Evolutionary conservation across 2,888 invertebrate genomes (phyloP).

Genomic region (Branchipolynoe longqiensis): DNA sequence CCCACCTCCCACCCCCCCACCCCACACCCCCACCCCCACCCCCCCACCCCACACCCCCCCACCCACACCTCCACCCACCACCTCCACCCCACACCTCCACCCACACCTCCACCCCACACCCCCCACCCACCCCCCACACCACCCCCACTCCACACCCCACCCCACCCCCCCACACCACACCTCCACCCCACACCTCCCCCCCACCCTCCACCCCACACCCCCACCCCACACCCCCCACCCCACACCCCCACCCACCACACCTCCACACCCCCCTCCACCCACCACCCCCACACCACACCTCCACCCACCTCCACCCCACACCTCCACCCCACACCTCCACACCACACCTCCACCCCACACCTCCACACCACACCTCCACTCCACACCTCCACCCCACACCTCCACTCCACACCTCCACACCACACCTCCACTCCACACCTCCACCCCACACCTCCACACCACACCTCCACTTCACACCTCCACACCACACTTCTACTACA

Average conservation of each 20-base stretch:
- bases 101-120: not conserved
- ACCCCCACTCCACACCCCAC: not conserved
- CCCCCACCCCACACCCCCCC: no score
- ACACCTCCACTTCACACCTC: not conserved
- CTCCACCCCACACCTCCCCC: not conserved
- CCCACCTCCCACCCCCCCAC: no score
- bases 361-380: no score
- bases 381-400: no score
- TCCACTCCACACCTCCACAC: no score
- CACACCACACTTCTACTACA: not conserved
- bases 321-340: no score
- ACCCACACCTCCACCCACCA: no score
- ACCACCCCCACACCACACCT: not conserved
- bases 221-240: not conserved
- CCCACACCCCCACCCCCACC: no score
- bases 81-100: not conserved
- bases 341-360: no score
- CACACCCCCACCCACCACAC: not conserved
- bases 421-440: no score
- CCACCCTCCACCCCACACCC: not conserved
- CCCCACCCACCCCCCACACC: not conserved
- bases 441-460: not conserved
- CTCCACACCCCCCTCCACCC: not conserved
- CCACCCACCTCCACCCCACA: no score
- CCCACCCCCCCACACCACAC: not conserved